Evolutionary conservation across 2,797 vertebrate genomes (phyloP).

Genomic region (Diplodus puntazzo): DNA sequence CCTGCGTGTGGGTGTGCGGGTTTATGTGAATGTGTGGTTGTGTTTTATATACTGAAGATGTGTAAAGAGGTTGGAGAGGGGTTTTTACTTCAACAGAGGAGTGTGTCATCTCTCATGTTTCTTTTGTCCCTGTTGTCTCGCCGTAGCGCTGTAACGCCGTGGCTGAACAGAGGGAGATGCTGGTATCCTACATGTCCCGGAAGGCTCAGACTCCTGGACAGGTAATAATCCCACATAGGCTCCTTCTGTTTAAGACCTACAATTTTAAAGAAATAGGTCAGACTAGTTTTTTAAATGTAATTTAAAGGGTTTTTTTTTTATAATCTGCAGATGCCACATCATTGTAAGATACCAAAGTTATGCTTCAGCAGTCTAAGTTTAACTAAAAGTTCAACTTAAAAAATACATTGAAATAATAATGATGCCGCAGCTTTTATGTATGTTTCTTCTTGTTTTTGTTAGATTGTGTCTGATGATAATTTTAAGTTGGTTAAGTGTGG

Average conservation of each 20-base stretch:
- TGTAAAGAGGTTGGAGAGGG: slow-evolving; percentile 26
- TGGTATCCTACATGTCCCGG: slow-evolving; percentile 81
- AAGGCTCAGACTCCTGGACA: slow-evolving; percentile 81
- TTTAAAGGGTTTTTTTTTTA: too few relatives aligned
- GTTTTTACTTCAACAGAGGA: background rate
- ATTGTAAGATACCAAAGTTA: background rate
- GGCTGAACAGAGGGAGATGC: slow-evolving; percentile 82
- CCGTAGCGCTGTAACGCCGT: slow-evolving; percentile 88
- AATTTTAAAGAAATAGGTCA: background rate
- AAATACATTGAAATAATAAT: too few relatives aligned
- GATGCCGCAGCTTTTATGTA: too few relatives aligned
- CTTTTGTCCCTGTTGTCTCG: slow-evolving; percentile 34
- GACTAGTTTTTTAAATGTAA: too few relatives aligned
- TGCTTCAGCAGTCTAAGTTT: background rate
- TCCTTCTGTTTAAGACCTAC: background rate
- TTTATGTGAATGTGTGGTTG: slow-evolving; percentile 18
- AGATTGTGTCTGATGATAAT: too few relatives aligned
- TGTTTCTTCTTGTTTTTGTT: too few relatives aligned
- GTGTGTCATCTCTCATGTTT: background rate
- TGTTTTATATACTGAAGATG: slow-evolving; percentile 14
- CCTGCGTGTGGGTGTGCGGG: slow-evolving; percentile 32
- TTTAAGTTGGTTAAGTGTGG: too few relatives aligned
- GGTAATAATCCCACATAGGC: slow-evolving; percentile 77
- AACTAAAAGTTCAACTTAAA: background rate
- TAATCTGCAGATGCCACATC: too few relatives aligned